phyloP scores from a whole-genome alignment of 2,888 invertebrate genomes.

The Spatulosminthurus flaviceps region DNA sequence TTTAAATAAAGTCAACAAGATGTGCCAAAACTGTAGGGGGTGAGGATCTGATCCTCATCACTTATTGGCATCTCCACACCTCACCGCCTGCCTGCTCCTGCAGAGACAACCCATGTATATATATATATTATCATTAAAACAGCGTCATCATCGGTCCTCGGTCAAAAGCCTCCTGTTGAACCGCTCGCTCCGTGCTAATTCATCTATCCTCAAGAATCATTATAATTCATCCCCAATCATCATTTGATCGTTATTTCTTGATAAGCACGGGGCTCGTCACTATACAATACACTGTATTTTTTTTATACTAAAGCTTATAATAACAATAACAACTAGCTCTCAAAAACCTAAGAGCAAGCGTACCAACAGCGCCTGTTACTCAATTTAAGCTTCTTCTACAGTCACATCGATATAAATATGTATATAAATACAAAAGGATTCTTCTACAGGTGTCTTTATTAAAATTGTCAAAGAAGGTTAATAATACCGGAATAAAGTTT shows the following conservation, averaged over 20 bases:
- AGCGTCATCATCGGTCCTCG: constrained; percentile 9
- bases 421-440: too few species aligned
- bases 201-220: not conserved
- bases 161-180: not conserved
- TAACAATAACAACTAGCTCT: too few species aligned
- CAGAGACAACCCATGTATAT: constrained; percentile 28
- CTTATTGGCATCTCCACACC: constrained; percentile 28
- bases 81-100: not conserved
- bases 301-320: too few species aligned
- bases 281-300: too few species aligned
- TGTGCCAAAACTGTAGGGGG: not conserved
- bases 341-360: too few species aligned
- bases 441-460: not conserved
- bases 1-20: constrained; percentile 24
- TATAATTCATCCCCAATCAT: constrained; percentile 1
- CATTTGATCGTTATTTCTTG: not conserved
- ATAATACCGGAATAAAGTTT: not conserved
- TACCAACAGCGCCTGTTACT: too few species aligned
- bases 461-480: not conserved
- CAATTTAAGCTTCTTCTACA: too few species aligned
- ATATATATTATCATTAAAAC: constrained; percentile 2
- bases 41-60: not conserved
- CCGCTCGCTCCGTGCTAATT: not conserved
- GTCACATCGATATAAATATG: too few species aligned
- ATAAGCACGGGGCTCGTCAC: too few species aligned